These are phyloP conservation scores for Vanacampus margaritifer DNA, from an alignment of 2,113 vertebrate species.

Conservation along the genomic window DNA sequence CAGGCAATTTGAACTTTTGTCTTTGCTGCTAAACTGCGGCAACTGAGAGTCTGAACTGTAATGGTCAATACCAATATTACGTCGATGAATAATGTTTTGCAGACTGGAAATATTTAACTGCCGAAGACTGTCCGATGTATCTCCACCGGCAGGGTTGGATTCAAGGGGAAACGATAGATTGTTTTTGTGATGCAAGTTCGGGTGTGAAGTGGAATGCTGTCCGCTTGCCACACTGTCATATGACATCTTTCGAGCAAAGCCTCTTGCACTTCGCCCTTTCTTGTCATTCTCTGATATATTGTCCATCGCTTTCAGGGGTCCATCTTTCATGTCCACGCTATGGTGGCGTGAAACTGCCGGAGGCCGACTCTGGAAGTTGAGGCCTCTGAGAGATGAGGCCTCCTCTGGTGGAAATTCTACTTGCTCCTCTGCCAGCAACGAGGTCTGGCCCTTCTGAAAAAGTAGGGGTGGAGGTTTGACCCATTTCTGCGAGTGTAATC, in stretches of 20 bases:
- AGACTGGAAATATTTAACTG: constrained; percentile 77
- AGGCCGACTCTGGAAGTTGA: constrained; percentile 51
- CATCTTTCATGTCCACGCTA: constrained; percentile 80
- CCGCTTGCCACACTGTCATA: constrained; percentile 71
- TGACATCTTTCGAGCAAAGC: constrained; percentile 75
- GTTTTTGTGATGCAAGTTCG: constrained; percentile 68
- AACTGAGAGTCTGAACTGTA: constrained; percentile 86
- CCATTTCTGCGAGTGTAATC: constrained; percentile 74
- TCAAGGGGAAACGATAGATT: constrained; percentile 32
- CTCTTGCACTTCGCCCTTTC: constrained; percentile 15
- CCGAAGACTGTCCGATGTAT: constrained; percentile 64
- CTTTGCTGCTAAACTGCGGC: constrained; percentile 57
- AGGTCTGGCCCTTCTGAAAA: constrained; percentile 74
- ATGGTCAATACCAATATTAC: constrained; percentile 78
- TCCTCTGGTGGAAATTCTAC: constrained; percentile 72
- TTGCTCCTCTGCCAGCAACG: constrained; percentile 76
- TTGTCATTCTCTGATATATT: constrained; percentile 44
- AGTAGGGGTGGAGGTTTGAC: constrained; percentile 69
- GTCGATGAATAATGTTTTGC: constrained; percentile 75
- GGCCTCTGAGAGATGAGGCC: constrained; percentile 66
- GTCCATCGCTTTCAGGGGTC: constrained; percentile 72
- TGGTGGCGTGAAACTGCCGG: constrained; percentile 72
- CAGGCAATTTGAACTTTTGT: constrained; percentile 33
- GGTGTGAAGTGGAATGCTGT: constrained; percentile 59
- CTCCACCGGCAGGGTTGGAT: constrained; percentile 54